Evolutionary conservation across 2,113 vertebrate genomes (phyloP).

Genomic region (Leucopternis melanops): DNA sequence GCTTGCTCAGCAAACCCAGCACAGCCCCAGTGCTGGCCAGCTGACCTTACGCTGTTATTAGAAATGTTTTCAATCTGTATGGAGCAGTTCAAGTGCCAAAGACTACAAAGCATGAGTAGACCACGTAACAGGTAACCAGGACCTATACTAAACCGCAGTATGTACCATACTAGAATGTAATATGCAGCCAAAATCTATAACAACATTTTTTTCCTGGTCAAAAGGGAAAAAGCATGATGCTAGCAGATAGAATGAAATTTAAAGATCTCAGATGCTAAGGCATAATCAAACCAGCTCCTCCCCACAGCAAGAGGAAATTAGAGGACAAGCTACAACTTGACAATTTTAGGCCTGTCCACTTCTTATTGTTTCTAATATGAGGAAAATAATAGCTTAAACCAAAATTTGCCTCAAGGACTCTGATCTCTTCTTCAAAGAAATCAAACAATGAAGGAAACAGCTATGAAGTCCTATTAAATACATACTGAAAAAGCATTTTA

Average conservation of each 20-base stretch:
- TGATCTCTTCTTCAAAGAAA: neutral
- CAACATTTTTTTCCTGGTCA: neutral
- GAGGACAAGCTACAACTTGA: neutral
- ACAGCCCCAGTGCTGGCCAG: neutral
- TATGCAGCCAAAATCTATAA: rapidly evolving
- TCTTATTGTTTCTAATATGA: neutral
- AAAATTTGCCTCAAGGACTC: neutral
- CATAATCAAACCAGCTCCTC: neutral
- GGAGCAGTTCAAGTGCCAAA: neutral
- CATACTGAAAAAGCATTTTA: neutral
- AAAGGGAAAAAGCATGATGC: neutral
- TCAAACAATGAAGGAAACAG: neutral
- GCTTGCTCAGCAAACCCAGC: neutral
- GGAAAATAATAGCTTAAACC: neutral
- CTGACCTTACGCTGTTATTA: neutral
- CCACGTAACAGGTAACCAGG: neutral
- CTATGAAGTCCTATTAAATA: neutral
- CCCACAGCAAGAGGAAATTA: neutral
- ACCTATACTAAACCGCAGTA: neutral
- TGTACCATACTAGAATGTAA: rapidly evolving
- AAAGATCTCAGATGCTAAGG: neutral
- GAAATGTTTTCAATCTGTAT: neutral
- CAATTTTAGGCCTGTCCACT: neutral
- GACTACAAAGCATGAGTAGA: neutral
- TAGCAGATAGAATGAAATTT: neutral